Percentiles rank a stretch among this genome's conserved stretches.
These are phyloP conservation scores for Catharus fuscescens DNA, from an alignment of 2,113 vertebrate genomes.

Conservation along the genomic window DNA sequence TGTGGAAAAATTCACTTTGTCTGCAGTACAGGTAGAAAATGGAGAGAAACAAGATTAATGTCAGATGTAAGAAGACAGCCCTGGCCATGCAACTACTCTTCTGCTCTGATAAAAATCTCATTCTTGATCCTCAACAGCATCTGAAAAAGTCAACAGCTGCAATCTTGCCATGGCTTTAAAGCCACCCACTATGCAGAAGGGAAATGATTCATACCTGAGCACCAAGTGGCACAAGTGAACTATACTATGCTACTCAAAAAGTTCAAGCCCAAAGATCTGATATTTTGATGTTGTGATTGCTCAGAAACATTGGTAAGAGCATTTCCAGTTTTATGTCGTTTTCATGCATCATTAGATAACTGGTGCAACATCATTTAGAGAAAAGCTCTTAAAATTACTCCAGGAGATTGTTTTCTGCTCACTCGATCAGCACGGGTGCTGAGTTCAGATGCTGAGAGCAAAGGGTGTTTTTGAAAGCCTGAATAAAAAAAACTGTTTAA, in stretches of 20 bases:
- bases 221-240: not conserved
- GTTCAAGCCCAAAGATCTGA: not conserved
- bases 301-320: not conserved
- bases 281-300: not conserved
- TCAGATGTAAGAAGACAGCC: not conserved
- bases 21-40: not conserved
- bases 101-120: not conserved
- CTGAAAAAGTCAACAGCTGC: not conserved
- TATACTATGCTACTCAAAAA: not conserved
- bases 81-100: not conserved
- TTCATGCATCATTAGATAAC: constrained; percentile 20
- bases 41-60: not conserved
- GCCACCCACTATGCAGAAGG: not conserved
- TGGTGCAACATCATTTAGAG: constrained; percentile 9
- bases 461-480: not conserved
- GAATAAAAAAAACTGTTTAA: not conserved
- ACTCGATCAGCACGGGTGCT: not conserved
- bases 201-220: not conserved
- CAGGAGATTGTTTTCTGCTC: constrained; percentile 12
- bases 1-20: not conserved
- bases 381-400: constrained; percentile 27
- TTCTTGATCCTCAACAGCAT: not conserved
- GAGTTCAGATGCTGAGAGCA: not conserved
- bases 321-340: not conserved
- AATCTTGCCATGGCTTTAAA: not conserved